Evolutionary conservation across 2,113 vertebrate species (phyloP).

Genomic region (Phoxinus phoxinus): DNA sequence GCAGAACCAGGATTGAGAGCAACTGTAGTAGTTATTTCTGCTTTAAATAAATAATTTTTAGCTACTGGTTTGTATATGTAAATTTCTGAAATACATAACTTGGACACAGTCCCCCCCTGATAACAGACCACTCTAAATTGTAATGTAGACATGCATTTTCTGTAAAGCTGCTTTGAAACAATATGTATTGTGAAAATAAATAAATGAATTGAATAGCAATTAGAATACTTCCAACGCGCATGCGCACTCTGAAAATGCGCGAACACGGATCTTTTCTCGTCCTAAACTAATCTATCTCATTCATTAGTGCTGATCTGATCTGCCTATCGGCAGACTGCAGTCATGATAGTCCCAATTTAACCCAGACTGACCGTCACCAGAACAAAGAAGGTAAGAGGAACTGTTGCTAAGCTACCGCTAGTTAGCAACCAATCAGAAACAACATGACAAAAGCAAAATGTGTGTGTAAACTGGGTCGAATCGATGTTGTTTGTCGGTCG

Average conservation of each 20-base stretch:
- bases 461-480: neutral
- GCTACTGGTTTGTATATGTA: no score
- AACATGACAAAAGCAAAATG: constrained; percentile 17
- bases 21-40: neutral
- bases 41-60: no score
- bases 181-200: no score
- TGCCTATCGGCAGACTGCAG: neutral
- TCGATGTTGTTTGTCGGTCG: neutral
- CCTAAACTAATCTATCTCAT: constrained; percentile 24
- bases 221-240: neutral
- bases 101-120: no score
- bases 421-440: constrained; percentile 47
- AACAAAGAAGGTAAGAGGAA: constrained; percentile 7
- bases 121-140: no score
- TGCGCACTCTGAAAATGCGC: neutral
- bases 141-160: no score
- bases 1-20: neutral
- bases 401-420: constrained; percentile 53
- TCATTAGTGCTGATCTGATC: constrained; percentile 8
- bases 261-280: neutral
- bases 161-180: no score
- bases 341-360: neutral
- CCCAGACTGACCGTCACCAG: neutral
- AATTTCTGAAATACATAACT: no score
- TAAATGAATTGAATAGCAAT: no score